phyloP scores from a whole-genome alignment of 2,113 vertebrate genomes.

The Gnathonemus longibarbis region DNA sequence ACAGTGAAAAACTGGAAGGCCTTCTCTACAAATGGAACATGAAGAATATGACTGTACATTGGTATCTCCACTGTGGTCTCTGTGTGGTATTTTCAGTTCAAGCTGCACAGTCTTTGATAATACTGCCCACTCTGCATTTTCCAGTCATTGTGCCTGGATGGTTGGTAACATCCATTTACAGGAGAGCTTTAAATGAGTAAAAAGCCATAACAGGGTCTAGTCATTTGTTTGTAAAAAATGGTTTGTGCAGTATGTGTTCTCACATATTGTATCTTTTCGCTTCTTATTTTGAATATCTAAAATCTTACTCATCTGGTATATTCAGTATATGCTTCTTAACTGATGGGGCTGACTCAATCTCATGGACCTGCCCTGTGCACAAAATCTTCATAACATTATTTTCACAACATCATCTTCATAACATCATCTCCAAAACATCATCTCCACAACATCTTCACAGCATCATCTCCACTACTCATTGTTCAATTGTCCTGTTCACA shows the following conservation, averaged over 20 bases:
- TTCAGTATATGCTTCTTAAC: slow-evolving; percentile 24
- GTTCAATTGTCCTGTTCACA: not conserved
- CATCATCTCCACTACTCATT: not conserved
- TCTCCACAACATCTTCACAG: not conserved
- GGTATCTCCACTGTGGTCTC: not conserved
- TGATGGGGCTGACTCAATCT: not conserved
- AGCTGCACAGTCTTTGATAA: not conserved
- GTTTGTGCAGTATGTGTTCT: not conserved
- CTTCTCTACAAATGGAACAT: not conserved
- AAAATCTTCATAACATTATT: not conserved
- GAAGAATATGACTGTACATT: not conserved
- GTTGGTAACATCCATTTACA: not conserved
- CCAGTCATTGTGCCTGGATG: not conserved
- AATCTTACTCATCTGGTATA: not conserved
- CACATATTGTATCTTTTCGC: not conserved
- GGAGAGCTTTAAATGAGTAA: slow-evolving; percentile 20
- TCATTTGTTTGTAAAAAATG: not conserved
- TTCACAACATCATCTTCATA: not conserved
- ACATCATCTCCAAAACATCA: not conserved
- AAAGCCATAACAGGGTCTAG: slow-evolving; percentile 10
- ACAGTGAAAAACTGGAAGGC: slow-evolving; percentile 24
- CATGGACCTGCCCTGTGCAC: not conserved
- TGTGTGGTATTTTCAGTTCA: not conserved
- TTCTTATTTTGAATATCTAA: not conserved
- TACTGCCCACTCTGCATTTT: too few relatives aligned